Conservation (phyloP, 2,797 vertebrate genomes). For the Rhadinocentrus ornatus region DNA sequence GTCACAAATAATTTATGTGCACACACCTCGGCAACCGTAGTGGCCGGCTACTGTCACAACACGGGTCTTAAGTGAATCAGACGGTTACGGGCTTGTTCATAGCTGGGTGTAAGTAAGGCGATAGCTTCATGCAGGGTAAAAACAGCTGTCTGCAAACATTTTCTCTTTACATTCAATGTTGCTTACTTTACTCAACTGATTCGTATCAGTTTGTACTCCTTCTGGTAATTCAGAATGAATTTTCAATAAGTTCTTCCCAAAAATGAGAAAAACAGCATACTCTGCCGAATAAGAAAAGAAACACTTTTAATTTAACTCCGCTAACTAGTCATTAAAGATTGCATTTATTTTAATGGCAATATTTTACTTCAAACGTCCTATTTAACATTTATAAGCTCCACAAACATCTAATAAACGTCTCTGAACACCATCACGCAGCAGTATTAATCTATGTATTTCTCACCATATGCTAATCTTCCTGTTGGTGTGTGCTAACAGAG, state of each 20-base stretch:
- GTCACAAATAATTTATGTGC: conserved; percentile 34
- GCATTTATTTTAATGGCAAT: neutral
- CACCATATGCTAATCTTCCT: neutral
- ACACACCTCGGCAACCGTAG: conserved; percentile 43
- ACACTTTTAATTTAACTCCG: neutral
- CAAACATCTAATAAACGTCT: neutral
- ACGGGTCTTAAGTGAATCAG: conserved; percentile 17
- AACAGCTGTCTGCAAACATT: conserved; percentile 20
- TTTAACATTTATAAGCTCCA: conserved; percentile 15
- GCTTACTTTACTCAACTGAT: conserved; percentile 14
- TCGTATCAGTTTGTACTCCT: neutral
- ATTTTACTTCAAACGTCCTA: neutral
- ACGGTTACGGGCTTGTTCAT: conserved; percentile 24
- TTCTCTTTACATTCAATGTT: conserved; percentile 36
- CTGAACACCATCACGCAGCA: neutral
- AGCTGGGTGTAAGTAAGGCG: conserved; percentile 18
- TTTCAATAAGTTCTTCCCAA: neutral
- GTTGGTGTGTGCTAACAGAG: neutral
- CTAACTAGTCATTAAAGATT: neutral
- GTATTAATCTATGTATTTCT: neutral
- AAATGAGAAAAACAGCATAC: neutral
- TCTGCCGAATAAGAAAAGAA: neutral
- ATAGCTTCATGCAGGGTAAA: conserved; percentile 4
- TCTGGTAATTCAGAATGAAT: neutral
- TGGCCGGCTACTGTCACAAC: conserved; percentile 22